Base-by-base conservation (phyloP, 2,113 vertebrate genomes). In the Prunella himalayana region DNA sequence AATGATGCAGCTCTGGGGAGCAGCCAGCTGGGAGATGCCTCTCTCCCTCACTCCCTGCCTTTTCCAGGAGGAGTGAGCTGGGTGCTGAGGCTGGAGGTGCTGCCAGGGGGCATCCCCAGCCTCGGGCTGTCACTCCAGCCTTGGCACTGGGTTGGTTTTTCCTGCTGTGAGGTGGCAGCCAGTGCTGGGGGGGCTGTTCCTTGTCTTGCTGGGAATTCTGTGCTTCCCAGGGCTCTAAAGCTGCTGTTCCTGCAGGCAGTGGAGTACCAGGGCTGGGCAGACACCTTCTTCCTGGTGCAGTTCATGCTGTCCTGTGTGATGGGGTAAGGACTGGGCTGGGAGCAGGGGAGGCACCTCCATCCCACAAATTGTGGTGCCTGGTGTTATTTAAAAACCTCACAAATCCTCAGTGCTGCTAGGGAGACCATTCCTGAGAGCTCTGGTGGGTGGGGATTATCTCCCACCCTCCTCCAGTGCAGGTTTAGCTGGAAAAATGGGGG, bases 251-350 rank as follows among this genome's bases (percentile, higher is more conserved):
- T 97, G 64, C 90, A 98, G 98, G 98, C 98, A 1, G 12, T 98
- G 96, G 97, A 98, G 28, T 99, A 97, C 92, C 98, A 98, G 80
- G 98, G 98, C 90, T 99, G 98, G 98, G 96, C 97, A 1, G 98
- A 99, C 86, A 81, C 51, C 0, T 64, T 98, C 86, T 99, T 99
- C 84, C 4, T 98, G 3, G 33, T 97, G 71, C 98, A 99, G 97
- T 98, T 98, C 41, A 90, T 47, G 7, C 97, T 99, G 9, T 98
- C 98, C 4, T 98, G 98, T 75, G 95, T 98, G 8, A 98, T 99
- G 98, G 98, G 98, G 98, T 98, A 97, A 98, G 98, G 39, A 19
- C 1, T 1, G 4, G 63, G 8, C 5, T 35, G 81, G 54, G 15
- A 23, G 25, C 50, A 15, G 70, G 63, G 35, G 0, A 35, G 10